Evolutionary conservation across 2,797 vertebrate species (phyloP), one percentile per base, ranked within the genome.

Genomic region (Hoplostethus mediterraneus): DNA sequence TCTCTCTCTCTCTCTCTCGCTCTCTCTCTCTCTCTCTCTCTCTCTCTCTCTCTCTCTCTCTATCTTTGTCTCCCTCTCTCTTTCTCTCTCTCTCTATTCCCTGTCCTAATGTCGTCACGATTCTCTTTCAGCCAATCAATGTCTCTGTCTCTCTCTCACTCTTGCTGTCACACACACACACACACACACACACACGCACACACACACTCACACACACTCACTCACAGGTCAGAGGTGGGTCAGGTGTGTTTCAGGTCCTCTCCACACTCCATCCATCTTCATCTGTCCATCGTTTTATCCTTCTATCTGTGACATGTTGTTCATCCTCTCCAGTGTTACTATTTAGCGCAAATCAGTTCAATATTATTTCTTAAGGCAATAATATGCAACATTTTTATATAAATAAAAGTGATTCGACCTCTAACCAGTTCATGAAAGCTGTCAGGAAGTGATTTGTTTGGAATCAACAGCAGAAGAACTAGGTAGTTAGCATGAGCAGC

Each of bases 21-120:
- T 21, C 1, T 21, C 1, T 21, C 21, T 21, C 21, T 53, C 33
- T 6, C 13, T 58, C 68, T 57, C 74, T 71, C 72, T 63, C 63
- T 70, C 66, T 57, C 67, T 62, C 38, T 76, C 75, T 58, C 73
- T 76, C 76, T 79, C 68, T 80, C 76, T 21, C 21, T 21, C 21
- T 21, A 21, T 21, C 21, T 21, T 21, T 21, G 21, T 21, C 21
- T 21, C 21, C 44, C 58, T 21, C 21, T 21, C 21, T 21, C 21
- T 21, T 21, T 21, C 21, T 21, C 21, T 21, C 21, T 21, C 21
- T 21, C 21, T 21, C 21, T 21, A 21, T 21, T 21, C 21, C 21
- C 21, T 21, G 21, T 21, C 21, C 21, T 21, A 64, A 30, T 77
- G 58, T 13, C 53, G 16, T 72, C 42, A 13, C 67, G 56, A 64